phyloP scores from a whole-genome alignment of 2,888 invertebrate genomes.

The Phrixothrix hirtus region DNA sequence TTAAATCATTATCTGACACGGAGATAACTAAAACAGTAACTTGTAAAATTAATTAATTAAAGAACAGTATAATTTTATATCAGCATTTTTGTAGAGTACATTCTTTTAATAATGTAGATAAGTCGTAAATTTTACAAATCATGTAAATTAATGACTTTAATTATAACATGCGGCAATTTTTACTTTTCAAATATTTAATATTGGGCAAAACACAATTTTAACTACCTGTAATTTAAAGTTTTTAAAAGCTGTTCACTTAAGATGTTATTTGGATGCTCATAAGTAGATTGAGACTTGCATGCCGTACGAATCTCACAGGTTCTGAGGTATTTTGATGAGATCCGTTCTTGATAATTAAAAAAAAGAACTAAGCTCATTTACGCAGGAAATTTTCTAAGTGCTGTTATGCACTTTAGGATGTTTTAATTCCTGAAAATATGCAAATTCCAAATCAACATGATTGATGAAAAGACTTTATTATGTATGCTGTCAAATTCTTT shows the following conservation, averaged over 20 bases:
- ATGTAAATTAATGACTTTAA: too few relatives aligned
- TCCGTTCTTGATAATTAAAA: constrained; percentile 8
- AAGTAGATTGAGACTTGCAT: constrained; percentile 1
- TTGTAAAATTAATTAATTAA: constrained; percentile 7
- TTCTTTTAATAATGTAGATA: too few relatives aligned
- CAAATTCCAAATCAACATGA: constrained; percentile 31
- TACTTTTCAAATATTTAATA: too few relatives aligned
- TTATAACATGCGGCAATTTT: too few relatives aligned
- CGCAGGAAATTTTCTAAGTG: constrained; percentile 9
- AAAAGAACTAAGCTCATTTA: constrained; percentile 1
- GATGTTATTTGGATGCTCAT: too few relatives aligned
- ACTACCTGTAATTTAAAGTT: constrained; percentile 3
- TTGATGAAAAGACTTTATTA: constrained; percentile 33
- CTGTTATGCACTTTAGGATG: constrained; percentile 7
- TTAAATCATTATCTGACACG: constrained; percentile 6
- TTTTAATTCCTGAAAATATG: constrained; percentile 6
- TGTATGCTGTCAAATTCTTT: constrained; percentile 33
- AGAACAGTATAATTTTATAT: neutral
- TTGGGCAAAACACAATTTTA: constrained; percentile 1
- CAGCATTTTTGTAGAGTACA: neutral
- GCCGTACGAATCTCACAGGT: neutral
- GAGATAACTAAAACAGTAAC: constrained; percentile 4
- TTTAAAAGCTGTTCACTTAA: constrained; percentile 3
- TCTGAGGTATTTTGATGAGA: neutral
- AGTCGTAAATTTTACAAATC: constrained; percentile 3